Conservation (phyloP, 2,113 vertebrate genomes). For the Nyctereutes procyonoides region DNA sequence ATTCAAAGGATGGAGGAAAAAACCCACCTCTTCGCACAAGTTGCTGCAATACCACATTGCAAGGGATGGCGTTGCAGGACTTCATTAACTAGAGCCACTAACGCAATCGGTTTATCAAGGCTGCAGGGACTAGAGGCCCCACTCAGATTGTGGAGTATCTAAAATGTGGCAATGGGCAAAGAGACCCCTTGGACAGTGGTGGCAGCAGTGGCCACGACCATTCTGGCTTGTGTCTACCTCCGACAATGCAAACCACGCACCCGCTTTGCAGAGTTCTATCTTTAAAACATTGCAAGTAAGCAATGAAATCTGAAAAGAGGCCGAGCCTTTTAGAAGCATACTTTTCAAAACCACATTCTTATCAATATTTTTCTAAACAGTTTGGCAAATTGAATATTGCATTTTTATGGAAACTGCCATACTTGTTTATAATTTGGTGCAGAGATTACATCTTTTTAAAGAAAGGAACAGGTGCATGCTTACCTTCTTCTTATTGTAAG, state of each 20-base stretch:
- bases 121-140: neutral
- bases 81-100: neutral
- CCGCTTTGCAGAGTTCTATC: neutral
- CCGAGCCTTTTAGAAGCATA: slow-evolving; percentile 40
- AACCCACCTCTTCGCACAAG: neutral
- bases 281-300: slow-evolving; percentile 38
- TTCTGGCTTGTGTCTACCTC: neutral
- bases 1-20: neutral
- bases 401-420: slow-evolving; percentile 65
- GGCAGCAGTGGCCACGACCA: too few species aligned
- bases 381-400: slow-evolving; percentile 68
- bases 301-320: slow-evolving; percentile 71
- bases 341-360: slow-evolving; percentile 48
- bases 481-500: slow-evolving; percentile 66
- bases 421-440: slow-evolving; percentile 60
- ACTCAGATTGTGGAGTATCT: neutral
- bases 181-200: neutral
- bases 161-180: neutral
- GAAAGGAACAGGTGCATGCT: slow-evolving; percentile 67
- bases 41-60: neutral
- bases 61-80: neutral
- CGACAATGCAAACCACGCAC: neutral
- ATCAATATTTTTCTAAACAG: slow-evolving; percentile 72
- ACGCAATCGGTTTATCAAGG: too few species aligned
- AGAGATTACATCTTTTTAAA: slow-evolving; percentile 70